Conservation (phyloP, 35 echinoderm and acorn worm genomes). For the Eucidaris tribuloides region DNA sequence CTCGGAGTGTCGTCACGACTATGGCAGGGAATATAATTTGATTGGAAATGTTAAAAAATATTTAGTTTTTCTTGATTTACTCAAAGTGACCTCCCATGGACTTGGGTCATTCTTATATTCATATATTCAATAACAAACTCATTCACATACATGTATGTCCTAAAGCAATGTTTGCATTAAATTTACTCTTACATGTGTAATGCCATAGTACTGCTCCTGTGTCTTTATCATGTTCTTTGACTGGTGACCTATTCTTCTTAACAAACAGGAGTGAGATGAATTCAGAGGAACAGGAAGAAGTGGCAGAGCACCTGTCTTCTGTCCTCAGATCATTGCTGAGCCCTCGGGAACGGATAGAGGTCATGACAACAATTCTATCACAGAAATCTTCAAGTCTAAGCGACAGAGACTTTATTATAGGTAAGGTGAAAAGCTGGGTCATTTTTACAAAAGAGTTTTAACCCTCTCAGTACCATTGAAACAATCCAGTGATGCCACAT, state of each 20-base stretch:
- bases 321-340: background rate
- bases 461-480: background rate
- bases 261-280: background rate
- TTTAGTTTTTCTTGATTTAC: too few species aligned
- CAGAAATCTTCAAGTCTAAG: background rate
- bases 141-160: too few species aligned
- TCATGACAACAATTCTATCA: background rate
- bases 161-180: too few species aligned
- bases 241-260: background rate
- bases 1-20: too few species aligned
- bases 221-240: too few species aligned
- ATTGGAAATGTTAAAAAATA: too few species aligned
- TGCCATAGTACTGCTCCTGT: too few species aligned
- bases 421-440: background rate
- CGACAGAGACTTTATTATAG: background rate
- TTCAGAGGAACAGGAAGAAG: conserved; percentile 5
- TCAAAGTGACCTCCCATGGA: too few species aligned
- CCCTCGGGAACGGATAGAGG: background rate
- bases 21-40: too few species aligned
- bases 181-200: too few species aligned
- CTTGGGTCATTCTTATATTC: too few species aligned
- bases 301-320: conserved; percentile 19
- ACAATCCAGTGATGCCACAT: background rate
- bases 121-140: too few species aligned
- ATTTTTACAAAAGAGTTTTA: background rate